Evolutionary conservation across 2,113 vertebrate genomes (phyloP), one percentile per base, ranked within the genome.

Genomic region (Corvus moneduloides): DNA sequence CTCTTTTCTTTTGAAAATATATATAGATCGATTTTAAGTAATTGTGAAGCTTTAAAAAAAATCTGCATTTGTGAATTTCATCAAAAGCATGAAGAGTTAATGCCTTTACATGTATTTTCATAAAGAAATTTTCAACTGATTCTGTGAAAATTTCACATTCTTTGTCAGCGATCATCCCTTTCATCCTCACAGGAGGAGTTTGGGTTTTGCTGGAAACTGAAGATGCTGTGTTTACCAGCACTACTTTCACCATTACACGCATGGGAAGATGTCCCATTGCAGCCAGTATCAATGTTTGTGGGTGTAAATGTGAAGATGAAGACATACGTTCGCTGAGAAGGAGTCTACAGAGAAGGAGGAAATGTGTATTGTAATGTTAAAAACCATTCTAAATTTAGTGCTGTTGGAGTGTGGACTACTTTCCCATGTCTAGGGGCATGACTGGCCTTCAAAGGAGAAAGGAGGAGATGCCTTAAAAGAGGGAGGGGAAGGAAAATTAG

Each of bases 301-400:
- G 49, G 37, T 48, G 28, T 33, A 74, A 83, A 35, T 15, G 10
- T 43, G 44, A 46, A 48, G 18, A 13, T 39, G 44, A 46, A 48
- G 18, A 11, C 1, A 8, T 13, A 21, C 5, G 2, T 51, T 76
- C 1, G 5, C 10, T 49, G 27, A 27, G 30, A 55, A 2, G 1
- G 11, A 61, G 21, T 78, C 62, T n/a, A 80, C 66, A 35, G 44
- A 67, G 39, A 61, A 78, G 7, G 13, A 75, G 58, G 37, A 73
- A 84, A 74, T 30, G 30, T 43, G 8, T 33, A 2, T 19, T 71
- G 51, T 41, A 55, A 32, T 1, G 1, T 67, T 67, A 46, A 58
- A 80, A 89, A 73, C 15, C 67, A 51, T 87, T 72, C 30, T 56
- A 49, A 49, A 41, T 27, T 39, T 23, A 27, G 22, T 80, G 26